Percentiles rank a stretch among this genome's conserved stretches.
Evolutionary conservation across 2,113 vertebrate species (phyloP).

Genomic region (Terrapene triunguis): DNA sequence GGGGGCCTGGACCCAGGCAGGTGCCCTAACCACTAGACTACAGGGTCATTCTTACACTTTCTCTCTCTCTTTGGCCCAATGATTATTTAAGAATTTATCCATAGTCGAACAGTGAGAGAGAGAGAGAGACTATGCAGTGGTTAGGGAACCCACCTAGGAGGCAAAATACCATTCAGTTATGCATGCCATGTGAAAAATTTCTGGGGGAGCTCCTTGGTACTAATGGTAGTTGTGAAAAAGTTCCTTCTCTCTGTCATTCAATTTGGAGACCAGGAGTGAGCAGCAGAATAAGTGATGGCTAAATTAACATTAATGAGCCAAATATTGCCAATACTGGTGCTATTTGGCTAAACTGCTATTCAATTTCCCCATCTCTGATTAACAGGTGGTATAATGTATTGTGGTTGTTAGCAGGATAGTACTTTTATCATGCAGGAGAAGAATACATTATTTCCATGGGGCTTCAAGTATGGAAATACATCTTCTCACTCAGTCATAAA

Average conservation of each 20-base stretch:
- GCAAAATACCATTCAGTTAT: neutral
- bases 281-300: neutral
- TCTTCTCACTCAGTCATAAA: neutral
- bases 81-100: neutral
- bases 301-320: neutral
- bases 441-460: neutral
- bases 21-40: neutral
- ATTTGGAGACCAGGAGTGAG: neutral
- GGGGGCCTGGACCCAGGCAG: neutral
- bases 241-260: rapidly evolving
- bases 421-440: neutral
- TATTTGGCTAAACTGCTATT: neutral
- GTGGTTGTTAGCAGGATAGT: neutral
- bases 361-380: neutral
- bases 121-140: too few species aligned
- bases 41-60: neutral
- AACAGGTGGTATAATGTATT: neutral
- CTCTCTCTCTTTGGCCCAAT: neutral
- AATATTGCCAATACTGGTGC: neutral
- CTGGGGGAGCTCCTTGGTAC: neutral
- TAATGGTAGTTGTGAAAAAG: neutral
- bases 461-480: neutral
- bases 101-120: neutral
- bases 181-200: neutral
- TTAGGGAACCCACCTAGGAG: neutral